Percentiles rank a stretch among this genome's conserved stretches.
These are phyloP conservation scores for Smittia aterrima DNA, from an alignment of 2,888 invertebrate species.

Conservation along the genomic window DNA sequence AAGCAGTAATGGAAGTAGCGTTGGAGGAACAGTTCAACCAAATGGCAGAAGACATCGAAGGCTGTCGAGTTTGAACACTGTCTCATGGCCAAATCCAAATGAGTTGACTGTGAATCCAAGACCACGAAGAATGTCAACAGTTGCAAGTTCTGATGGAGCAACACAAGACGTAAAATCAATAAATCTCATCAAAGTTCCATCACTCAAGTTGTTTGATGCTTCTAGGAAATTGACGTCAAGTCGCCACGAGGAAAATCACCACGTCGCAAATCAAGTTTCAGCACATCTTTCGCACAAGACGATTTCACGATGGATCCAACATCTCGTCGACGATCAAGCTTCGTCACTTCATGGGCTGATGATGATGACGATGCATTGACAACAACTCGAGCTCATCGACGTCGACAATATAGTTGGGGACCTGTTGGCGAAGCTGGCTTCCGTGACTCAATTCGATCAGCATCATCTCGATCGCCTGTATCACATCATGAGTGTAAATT, in stretches of 20 bases:
- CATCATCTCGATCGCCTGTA: constrained; percentile 69
- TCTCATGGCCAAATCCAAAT: constrained; percentile 53
- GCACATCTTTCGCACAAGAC: constrained; percentile 49
- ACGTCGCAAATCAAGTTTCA: constrained; percentile 51
- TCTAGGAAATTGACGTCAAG: constrained; percentile 42
- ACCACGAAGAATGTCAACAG: constrained; percentile 41
- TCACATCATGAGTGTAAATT: constrained; percentile 89
- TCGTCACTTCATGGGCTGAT: constrained; percentile 48
- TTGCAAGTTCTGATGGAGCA: constrained; percentile 37
- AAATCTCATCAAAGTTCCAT: too few species aligned
- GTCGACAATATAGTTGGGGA: constrained; percentile 53
- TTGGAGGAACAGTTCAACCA: neutral
- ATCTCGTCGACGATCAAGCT: constrained; percentile 48
- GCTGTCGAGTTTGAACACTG: constrained; percentile 52
- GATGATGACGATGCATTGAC: constrained; percentile 45
- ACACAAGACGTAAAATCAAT: constrained; percentile 6
- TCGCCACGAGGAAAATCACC: constrained; percentile 48
- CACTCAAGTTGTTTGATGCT: neutral
- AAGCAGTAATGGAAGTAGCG: constrained; percentile 17
- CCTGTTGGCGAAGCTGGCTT: constrained; percentile 51
- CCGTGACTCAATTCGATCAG: constrained; percentile 73
- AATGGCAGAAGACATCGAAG: constrained; percentile 48
- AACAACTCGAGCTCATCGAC: constrained; percentile 42
- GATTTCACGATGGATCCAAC: constrained; percentile 45
- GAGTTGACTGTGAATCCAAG: constrained; percentile 34